Percentiles rank a stretch among this genome's conserved stretches.
phyloP scores from a whole-genome alignment of 1,140 invertebrate species.

The Drosophila takahashii region DNA sequence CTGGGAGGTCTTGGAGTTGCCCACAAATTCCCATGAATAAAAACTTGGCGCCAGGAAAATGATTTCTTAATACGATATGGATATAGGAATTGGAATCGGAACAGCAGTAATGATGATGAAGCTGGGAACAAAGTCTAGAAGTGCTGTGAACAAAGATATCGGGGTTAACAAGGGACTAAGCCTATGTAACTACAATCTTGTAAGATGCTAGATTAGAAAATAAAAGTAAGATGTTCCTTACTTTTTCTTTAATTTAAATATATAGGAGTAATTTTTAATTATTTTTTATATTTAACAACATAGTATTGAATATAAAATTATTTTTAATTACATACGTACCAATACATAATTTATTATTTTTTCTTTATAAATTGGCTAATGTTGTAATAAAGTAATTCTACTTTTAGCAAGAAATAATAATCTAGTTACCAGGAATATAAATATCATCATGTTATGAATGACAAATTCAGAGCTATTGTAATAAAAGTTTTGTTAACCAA shows the following conservation, averaged over 20 bases:
- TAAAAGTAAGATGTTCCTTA: not conserved
- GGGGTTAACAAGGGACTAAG: conserved; percentile 14
- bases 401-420: not conserved
- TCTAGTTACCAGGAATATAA: not conserved
- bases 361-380: no score
- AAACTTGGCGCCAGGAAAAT: conserved; percentile 54
- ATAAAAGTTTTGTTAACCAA: not conserved
- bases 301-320: no score
- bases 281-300: no score
- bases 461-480: not conserved
- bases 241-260: no score
- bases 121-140: not conserved
- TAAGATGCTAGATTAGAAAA: not conserved
- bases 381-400: no score
- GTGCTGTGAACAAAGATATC: not conserved
- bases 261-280: no score
- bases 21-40: conserved; percentile 50
- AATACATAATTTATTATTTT: no score
- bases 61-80: conserved; percentile 52
- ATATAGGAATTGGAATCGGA: conserved; percentile 36
- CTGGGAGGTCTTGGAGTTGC: conserved; percentile 37
- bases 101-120: conserved; percentile 8
- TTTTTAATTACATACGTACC: no score
- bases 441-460: not conserved
- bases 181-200: not conserved